Conservation (phyloP, 2,113 vertebrate genomes). For the Hemibagrus wyckioides region DNA sequence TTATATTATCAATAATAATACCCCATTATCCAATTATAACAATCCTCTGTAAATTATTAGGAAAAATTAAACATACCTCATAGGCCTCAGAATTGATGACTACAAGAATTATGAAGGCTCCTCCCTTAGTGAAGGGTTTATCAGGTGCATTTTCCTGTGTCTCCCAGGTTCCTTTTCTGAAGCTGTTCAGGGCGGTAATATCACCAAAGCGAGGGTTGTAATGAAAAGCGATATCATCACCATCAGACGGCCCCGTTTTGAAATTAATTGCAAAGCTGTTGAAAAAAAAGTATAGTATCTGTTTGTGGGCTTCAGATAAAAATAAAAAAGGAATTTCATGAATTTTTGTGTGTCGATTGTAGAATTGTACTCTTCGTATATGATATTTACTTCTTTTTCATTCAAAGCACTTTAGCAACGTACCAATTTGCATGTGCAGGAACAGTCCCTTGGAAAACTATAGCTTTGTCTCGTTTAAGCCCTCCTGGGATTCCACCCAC, state of each 20-base stretch:
- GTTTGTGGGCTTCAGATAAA: background rate
- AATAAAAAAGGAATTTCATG: background rate
- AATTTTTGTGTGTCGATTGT: background rate
- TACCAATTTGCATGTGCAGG: conserved; percentile 2
- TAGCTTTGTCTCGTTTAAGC: background rate
- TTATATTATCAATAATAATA: background rate
- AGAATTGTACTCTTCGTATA: background rate
- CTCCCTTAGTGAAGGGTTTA: conserved; percentile 25
- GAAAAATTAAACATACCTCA: background rate
- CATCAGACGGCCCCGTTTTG: background rate
- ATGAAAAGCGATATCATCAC: conserved; percentile 4
- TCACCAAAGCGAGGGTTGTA: background rate
- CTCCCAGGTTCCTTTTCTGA: background rate
- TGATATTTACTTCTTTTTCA: background rate
- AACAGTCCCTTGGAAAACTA: conserved; percentile 9
- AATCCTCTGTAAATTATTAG: background rate
- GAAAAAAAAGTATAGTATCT: background rate
- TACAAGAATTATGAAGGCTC: conserved; percentile 22
- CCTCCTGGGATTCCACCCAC: background rate
- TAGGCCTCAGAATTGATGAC: conserved; percentile 25
- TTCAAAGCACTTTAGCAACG: background rate
- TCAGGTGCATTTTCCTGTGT: background rate
- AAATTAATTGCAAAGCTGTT: conserved; percentile 15
- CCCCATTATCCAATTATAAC: background rate
- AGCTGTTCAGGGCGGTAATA: background rate